Evolutionary conservation across 2,888 invertebrate genomes (phyloP).

Genomic region (Trichopoda pennipes): DNA sequence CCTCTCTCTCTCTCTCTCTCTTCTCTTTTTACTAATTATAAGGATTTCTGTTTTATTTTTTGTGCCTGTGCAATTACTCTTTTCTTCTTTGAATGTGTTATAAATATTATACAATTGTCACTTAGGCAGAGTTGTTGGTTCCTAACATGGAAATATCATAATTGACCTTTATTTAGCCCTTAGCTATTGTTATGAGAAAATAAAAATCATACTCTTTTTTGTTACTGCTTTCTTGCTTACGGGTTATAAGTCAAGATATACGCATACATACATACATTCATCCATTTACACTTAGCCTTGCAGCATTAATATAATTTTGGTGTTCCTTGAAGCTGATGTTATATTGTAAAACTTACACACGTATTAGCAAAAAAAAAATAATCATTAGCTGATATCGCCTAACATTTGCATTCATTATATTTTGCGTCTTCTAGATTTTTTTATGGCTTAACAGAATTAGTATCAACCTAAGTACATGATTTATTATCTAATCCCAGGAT

Average conservation of each 20-base stretch:
- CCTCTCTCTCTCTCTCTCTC: too few species aligned
- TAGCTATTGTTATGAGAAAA: slow-evolving; percentile 1
- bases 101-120: slow-evolving; percentile 44
- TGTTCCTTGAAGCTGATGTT: slow-evolving; percentile 4
- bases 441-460: slow-evolving; percentile 36
- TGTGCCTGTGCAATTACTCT: slow-evolving; percentile 9
- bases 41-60: neutral
- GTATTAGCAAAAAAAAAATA: neutral
- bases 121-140: neutral
- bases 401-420: slow-evolving; percentile 1
- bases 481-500: slow-evolving; percentile 51
- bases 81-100: slow-evolving; percentile 21
- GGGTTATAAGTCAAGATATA: slow-evolving; percentile 31
- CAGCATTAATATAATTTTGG: too few species aligned
- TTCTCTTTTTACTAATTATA: slow-evolving; percentile 27
- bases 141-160: neutral
- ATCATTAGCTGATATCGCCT: neutral
- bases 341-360: slow-evolving; percentile 25
- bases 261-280: too few species aligned
- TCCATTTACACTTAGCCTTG: too few species aligned
- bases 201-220: slow-evolving; percentile 7
- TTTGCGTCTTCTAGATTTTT: slow-evolving; percentile 29
- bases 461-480: slow-evolving; percentile 50
- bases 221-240: slow-evolving; percentile 19
- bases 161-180: slow-evolving; percentile 29